These are phyloP conservation scores for Fringilla coelebs DNA, from an alignment of 2,797 vertebrate species.

Conservation along the genomic window DNA sequence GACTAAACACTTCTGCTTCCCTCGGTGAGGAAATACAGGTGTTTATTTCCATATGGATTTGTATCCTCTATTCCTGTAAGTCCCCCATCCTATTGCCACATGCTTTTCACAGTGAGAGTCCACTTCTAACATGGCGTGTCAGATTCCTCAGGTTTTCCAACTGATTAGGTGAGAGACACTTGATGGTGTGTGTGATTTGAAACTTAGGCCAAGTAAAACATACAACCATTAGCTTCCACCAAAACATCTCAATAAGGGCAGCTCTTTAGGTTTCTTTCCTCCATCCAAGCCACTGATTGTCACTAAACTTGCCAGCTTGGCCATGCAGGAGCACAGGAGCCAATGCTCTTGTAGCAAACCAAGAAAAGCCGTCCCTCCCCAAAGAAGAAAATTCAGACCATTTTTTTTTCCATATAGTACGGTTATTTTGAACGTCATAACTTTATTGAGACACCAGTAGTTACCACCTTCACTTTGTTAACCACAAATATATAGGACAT, in stretches of 20 bases:
- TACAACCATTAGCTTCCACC: not conserved
- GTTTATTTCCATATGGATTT: not conserved
- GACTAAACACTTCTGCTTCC: not conserved
- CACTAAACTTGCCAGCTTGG: not conserved
- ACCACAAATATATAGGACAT: slow-evolving; percentile 75
- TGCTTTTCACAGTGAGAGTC: not conserved
- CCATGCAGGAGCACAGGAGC: not conserved
- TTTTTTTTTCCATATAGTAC: slow-evolving; percentile 10
- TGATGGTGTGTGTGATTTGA: not conserved
- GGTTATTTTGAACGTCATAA: slow-evolving; percentile 69
- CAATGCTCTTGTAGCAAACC: not conserved
- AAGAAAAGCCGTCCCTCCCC: not conserved
- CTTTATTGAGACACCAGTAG: slow-evolving; percentile 82
- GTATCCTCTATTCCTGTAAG: not conserved
- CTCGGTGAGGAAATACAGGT: not conserved
- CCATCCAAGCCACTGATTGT: not conserved
- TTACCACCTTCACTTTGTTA: slow-evolving; percentile 81
- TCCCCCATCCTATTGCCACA: not conserved
- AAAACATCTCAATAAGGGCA: not conserved
- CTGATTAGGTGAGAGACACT: not conserved
- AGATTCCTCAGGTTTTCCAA: not conserved
- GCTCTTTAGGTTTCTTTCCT: not conserved
- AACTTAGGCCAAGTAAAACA: not conserved
- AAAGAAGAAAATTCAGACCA: slow-evolving; percentile 9
- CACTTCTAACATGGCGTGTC: not conserved